Conservation (phyloP, 2,113 vertebrate genomes). For the Triplophysa siluroides region DNA sequence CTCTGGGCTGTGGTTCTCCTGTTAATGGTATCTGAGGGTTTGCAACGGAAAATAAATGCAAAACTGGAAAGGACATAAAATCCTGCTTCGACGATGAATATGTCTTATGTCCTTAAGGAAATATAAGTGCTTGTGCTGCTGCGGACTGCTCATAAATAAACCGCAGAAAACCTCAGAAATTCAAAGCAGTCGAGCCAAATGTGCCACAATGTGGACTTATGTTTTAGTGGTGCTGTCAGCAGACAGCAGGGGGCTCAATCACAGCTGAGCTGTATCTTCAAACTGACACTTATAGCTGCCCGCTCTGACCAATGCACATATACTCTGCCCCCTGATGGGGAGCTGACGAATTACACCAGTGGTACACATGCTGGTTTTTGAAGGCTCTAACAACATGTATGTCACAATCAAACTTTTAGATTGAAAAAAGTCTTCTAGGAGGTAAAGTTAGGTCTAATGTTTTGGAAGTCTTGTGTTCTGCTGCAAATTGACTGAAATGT, state of each 20-base stretch:
- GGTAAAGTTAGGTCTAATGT: too few species aligned
- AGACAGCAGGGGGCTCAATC: slow-evolving; percentile 43
- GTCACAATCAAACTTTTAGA: too few species aligned
- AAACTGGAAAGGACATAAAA: slow-evolving; percentile 12
- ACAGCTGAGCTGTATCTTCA: slow-evolving; percentile 21
- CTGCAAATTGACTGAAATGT: too few species aligned
- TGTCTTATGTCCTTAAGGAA: slow-evolving; percentile 30
- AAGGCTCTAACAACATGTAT: background rate
- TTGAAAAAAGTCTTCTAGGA: too few species aligned
- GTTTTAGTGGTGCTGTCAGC: slow-evolving; percentile 25
- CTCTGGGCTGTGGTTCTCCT: slow-evolving; percentile 8
- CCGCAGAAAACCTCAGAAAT: slow-evolving; percentile 10
- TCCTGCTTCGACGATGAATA: slow-evolving; percentile 11
- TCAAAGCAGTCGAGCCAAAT: slow-evolving; percentile 25
- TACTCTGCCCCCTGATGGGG: slow-evolving; percentile 42
- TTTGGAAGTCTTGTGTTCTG: too few species aligned
- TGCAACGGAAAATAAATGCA: slow-evolving; percentile 26
- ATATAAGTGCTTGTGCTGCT: slow-evolving; percentile 30
- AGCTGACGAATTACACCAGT: background rate
- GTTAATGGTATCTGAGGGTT: slow-evolving; percentile 6
- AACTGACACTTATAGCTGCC: slow-evolving; percentile 36
- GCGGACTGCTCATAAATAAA: slow-evolving; percentile 32
- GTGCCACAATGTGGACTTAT: slow-evolving; percentile 25
- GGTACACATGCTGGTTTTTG: background rate
- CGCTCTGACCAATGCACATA: background rate